Conservation (phyloP, 2,113 vertebrate species). For the Morphnarchus princeps region DNA sequence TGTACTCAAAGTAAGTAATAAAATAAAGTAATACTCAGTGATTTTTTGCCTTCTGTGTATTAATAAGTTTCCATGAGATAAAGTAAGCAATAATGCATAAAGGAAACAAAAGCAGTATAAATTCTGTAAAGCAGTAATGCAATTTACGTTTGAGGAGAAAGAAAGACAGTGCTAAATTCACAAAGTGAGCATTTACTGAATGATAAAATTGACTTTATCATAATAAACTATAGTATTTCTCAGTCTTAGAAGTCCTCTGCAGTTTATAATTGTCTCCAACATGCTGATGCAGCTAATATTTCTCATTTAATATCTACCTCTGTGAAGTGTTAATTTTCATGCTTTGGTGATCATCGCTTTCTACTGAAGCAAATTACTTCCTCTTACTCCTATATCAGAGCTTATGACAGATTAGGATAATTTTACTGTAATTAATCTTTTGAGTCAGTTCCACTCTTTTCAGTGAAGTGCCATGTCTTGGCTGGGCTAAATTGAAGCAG, state of each 20-base stretch:
- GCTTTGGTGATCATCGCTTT: constrained; percentile 50
- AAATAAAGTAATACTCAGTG: neutral
- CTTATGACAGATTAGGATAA: constrained; percentile 42
- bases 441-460: neutral
- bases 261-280: constrained; percentile 6
- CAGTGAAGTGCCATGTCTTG: neutral
- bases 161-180: neutral
- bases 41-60: neutral
- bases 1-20: neutral
- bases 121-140: neutral
- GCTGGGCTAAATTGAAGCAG: neutral
- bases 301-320: constrained; percentile 47
- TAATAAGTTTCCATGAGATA: constrained; percentile 24
- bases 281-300: constrained; percentile 58
- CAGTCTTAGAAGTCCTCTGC: neutral
- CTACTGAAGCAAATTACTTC: constrained; percentile 40
- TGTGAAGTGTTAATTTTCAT: constrained; percentile 57
- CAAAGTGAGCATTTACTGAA: constrained; percentile 5
- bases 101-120: neutral
- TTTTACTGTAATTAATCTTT: constrained; percentile 56
- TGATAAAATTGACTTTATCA: neutral
- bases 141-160: neutral
- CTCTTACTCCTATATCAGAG: constrained; percentile 25
- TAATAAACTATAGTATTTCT: neutral
- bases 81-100: neutral